Evolutionary conservation across 1,140 invertebrate genomes (phyloP), one percentile per base, ranked within the genome.

Genomic region (Limonius californicus): DNA sequence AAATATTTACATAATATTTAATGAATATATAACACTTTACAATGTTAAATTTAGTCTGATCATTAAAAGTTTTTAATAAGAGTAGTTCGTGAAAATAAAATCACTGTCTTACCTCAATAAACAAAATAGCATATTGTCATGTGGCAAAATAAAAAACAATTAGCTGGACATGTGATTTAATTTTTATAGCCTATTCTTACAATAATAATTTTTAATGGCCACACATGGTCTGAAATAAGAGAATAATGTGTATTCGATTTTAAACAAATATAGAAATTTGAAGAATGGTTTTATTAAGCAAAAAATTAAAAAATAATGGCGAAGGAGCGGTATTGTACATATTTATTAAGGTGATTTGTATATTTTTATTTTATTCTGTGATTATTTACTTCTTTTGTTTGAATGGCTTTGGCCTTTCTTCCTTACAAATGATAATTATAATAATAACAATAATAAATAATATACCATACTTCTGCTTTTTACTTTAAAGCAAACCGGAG

Each of bases 281-380:
- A 9, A 39, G 11, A 14, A 3, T 39, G n/a, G 35, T 39, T 39
- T 2, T 39, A 39, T 18, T 50, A 2, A 2, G 9, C 8, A 50
- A 50, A 19, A 18, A 16, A 12, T 19, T 8, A 7, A 8, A 21
- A 50, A 50, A 4, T 16, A 18, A 2, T 21, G n/a, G 2, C 45
- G 14, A 19, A 19, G 16, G 16, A 16, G 27, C 42, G n/a, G n/a
- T n/a, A n/a, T n/a, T 47, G 57, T 43, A 59, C 45, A 35, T 27
- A 43, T 27, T 27, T 58, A 45, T 59, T 50, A n/a, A 59, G 57
- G 57, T 59, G 57, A 43, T 59, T 59, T 59, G 57, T 59, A 59
- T 43, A 59, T 59, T 59, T n/a, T 57, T 59, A 39, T 59, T 59
- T 59, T 59, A 59, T 59, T 59, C 57, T 59, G 57, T 59, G 57